Percentiles rank a stretch among this genome's conserved stretches.
Conservation (phyloP, 2,113 vertebrate species). For the Hepsetus odoe region DNA sequence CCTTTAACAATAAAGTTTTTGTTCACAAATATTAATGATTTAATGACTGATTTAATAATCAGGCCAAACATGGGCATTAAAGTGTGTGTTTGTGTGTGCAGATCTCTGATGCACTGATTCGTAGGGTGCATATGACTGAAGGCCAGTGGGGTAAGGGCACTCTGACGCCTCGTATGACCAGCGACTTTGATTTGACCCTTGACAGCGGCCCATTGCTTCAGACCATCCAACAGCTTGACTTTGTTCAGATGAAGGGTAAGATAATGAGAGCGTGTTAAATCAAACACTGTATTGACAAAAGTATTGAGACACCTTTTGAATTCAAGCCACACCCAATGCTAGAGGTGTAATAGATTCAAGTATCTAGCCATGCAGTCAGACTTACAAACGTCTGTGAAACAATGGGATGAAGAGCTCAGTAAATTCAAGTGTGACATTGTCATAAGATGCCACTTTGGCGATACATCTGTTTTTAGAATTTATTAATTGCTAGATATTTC, state of each 20-base stretch:
- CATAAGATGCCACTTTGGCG: too few species aligned
- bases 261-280: neutral
- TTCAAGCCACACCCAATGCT: too few species aligned
- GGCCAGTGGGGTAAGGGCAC: constrained; percentile 98
- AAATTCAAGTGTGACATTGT: too few species aligned
- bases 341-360: too few species aligned
- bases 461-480: too few species aligned
- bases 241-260: constrained; percentile 97
- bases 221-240: constrained; percentile 98
- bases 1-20: neutral
- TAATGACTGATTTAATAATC: neutral
- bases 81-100: constrained; percentile 59
- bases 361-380: too few species aligned
- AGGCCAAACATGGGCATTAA: constrained; percentile 8
- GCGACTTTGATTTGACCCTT: constrained; percentile 95
- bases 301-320: too few species aligned
- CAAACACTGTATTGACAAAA: too few species aligned
- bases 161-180: constrained; percentile 93
- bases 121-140: constrained; percentile 93
- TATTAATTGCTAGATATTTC: too few species aligned
- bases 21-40: neutral
- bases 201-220: constrained; percentile 93
- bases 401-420: too few species aligned
- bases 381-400: too few species aligned
- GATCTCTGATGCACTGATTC: constrained; percentile 97